Evolutionary conservation across 92 coral and sea anemone species (phyloP).

Genomic region (Paragorgia papillata): DNA sequence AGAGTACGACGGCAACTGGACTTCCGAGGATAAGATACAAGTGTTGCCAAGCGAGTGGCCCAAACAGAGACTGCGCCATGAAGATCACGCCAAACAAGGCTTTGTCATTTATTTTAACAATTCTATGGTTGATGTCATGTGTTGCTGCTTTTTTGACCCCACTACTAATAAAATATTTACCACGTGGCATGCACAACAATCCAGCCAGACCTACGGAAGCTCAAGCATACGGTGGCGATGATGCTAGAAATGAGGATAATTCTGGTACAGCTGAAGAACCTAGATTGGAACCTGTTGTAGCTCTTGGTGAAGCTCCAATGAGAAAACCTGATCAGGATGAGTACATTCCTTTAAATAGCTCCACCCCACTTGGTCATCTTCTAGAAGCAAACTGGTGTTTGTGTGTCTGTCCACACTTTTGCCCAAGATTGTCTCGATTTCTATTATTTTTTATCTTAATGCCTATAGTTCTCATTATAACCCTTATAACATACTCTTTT

Average conservation of each 20-base stretch:
- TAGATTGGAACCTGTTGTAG: not conserved
- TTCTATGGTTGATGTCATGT: slow-evolving; percentile 13
- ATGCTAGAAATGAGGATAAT: not conserved
- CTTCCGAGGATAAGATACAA: slow-evolving; percentile 15
- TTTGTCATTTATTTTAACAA: slow-evolving; percentile 16
- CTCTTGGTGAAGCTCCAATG: not conserved
- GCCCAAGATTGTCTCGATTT: slow-evolving; percentile 16
- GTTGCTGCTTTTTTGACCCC: slow-evolving; percentile 13
- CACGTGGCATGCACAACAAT: not conserved
- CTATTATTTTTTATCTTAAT: slow-evolving; percentile 3
- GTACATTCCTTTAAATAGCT: not conserved
- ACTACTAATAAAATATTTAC: slow-evolving; percentile 25
- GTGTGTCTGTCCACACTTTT: not conserved
- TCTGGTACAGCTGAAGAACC: too few relatives aligned
- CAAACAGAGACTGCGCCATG: slow-evolving; percentile 6
- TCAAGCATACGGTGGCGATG: not conserved
- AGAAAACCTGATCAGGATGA: slow-evolving; percentile 6
- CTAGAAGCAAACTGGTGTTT: not conserved
- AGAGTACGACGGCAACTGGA: slow-evolving; percentile 3
- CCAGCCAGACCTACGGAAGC: not conserved
- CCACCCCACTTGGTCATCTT: slow-evolving; percentile 12
- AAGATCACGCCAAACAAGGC: slow-evolving; percentile 17
- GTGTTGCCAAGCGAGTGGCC: slow-evolving; percentile 14
- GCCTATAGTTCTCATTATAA: slow-evolving; percentile 4
- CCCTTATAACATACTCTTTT: slow-evolving; percentile 14